Evolutionary conservation across 2,888 invertebrate species (phyloP), one percentile per base, ranked within the genome.

Genomic region (Ceratothoa steindachneri): DNA sequence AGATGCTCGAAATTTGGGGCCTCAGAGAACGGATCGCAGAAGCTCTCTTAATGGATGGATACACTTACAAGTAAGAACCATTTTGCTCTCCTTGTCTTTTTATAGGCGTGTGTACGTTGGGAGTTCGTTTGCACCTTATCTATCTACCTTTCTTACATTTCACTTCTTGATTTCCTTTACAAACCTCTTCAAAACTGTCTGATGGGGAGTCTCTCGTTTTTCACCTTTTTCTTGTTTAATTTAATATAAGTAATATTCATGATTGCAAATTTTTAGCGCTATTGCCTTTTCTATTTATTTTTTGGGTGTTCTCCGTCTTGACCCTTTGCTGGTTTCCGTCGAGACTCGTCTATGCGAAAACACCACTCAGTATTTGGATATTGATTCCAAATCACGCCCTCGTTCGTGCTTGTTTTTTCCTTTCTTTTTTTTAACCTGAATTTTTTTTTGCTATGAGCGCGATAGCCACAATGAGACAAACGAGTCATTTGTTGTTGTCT

Each of bases 11-110:
- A 67, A 89, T 97, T 72, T 97, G 97, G 97, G 88, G 89, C 73
- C 84, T 97, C 4, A 88, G 97, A 55, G 97, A 97, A 85, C 87
- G 90, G 73, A 91, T 97, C 65, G 89, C 94, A 0, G 91, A 90
- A 77, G 90, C 91, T 0, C 87, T 93, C 15, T 83, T 91, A 74
- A 83, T 85, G 9, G 93, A 93, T 81, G 97, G 97, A 5, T 96
- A 94, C 85, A 90, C 93, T 69, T 97, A 93, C 85, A 97, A 97
- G 84, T 79, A 3, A 76, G 77, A 66, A 28, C 0, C 27, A 15
- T 15, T 15, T 29, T 24, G 19, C 9, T 60, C 7, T 60, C 9
- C n/a, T 60, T 27, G 2, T 22, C 2, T 27, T n/a, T 22, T 27
- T 27, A 65, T 65, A 65, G 24, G n/a, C n/a, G n/a, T n/a, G n/a